These are phyloP conservation scores for Brienomyrus longianalis DNA, from an alignment of 2,113 vertebrate genomes.

Conservation along the genomic window DNA sequence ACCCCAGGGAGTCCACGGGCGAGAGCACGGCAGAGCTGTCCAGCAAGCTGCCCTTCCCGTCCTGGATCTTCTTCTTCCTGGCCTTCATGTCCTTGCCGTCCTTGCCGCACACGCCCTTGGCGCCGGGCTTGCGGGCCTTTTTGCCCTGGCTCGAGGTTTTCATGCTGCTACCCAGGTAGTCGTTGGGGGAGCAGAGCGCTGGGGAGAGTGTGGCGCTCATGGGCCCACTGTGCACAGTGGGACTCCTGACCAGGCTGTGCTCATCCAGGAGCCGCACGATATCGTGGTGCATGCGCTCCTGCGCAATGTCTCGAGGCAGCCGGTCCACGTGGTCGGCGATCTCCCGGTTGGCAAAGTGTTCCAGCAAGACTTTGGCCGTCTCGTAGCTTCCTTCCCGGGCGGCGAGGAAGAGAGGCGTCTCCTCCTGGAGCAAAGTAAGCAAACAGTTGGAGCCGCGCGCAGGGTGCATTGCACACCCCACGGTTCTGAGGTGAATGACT, in stretches of 20 bases:
- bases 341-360: constrained; percentile 91
- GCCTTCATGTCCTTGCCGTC: constrained; percentile 83
- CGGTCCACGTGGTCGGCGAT: constrained; percentile 98
- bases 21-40: constrained; percentile 81
- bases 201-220: constrained; percentile 75
- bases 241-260: constrained; percentile 87
- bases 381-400: constrained; percentile 95
- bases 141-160: constrained; percentile 75
- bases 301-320: constrained; percentile 86
- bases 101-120: constrained; percentile 77
- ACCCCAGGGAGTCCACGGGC: constrained; percentile 86
- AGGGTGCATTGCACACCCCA: not conserved
- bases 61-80: constrained; percentile 82
- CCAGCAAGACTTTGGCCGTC: constrained; percentile 87
- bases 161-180: constrained; percentile 75
- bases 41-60: constrained; percentile 73
- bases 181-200: constrained; percentile 80
- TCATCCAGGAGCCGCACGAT: constrained; percentile 91
- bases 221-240: constrained; percentile 68
- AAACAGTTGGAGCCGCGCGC: not conserved
- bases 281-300: constrained; percentile 95
- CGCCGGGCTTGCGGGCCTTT: constrained; percentile 81
- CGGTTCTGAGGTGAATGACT: not conserved
- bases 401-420: constrained; percentile 89
- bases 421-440: constrained; percentile 68